phyloP scores from a whole-genome alignment of 2,797 vertebrate species.

The Masticophis lateralis region DNA sequence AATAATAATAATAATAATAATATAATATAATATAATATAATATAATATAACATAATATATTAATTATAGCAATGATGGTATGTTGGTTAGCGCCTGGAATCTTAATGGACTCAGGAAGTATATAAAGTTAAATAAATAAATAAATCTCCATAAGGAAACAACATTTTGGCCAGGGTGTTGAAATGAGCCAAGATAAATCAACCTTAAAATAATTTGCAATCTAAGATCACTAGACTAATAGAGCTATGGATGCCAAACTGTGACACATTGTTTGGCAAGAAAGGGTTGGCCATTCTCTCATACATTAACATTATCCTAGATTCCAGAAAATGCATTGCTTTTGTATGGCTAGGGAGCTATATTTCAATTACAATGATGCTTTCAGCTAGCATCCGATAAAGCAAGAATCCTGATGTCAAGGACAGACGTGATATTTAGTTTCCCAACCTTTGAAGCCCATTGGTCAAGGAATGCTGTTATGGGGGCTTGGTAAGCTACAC shows the following conservation, averaged over 20 bases:
- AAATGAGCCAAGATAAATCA: conserved; percentile 23
- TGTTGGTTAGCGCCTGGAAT: background rate
- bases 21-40: too few species aligned
- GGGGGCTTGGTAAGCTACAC: background rate
- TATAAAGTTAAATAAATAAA: background rate
- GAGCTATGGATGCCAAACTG: conserved; percentile 22
- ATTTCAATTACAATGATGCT: conserved; percentile 12
- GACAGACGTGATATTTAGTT: background rate
- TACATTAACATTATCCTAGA: conserved; percentile 23
- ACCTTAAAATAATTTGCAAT: conserved; percentile 30
- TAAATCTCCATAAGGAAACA: conserved; percentile 22
- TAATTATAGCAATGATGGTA: conserved; percentile 5
- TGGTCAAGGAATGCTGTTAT: background rate
- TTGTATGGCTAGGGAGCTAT: conserved; percentile 9
- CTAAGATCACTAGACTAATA: conserved; percentile 28
- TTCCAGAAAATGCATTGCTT: conserved; percentile 18
- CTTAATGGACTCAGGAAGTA: background rate
- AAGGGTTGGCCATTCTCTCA: conserved; percentile 25
- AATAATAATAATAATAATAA: too few species aligned
- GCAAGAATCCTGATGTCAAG: conserved; percentile 11
- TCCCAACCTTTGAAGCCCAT: background rate
- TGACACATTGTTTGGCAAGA: conserved; percentile 32
- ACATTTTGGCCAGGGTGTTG: conserved; percentile 5
- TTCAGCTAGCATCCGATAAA: conserved; percentile 19
- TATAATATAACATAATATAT: background rate